Evolutionary conservation across 2,797 vertebrate genomes (phyloP), one percentile per base, ranked within the genome.

Genomic region (Enteromius argenteus): DNA sequence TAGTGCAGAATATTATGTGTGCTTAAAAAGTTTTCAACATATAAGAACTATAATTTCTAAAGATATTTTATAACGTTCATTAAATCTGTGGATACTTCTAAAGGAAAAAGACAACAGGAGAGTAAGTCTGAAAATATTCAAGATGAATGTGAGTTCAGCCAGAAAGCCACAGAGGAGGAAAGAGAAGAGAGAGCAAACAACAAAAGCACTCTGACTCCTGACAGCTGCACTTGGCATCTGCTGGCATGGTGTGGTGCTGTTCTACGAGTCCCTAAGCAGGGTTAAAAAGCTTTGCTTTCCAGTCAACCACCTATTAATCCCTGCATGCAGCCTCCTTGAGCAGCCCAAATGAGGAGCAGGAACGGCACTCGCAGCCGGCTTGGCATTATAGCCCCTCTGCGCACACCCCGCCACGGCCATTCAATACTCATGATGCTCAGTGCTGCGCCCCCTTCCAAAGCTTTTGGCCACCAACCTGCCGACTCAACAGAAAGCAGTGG

Each of bases 151-250:
- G 19, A 67, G 35, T 71, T 51, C 13, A 76, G 56, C 23, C 30
- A 30, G 23, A 86, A 74, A 58, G 75, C 19, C 21, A 53, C 62
- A 56, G 74, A 68, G 79, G 35, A 46, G 67, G 8, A 62, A 49
- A 81, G 78, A 64, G 60, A 51, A 46, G 82, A 60, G 76, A 62
- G 32, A 10, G 39, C 30, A 87, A 84, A 90, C 90, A 94, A 93
- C 92, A 93, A 94, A 91, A 90, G 89, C 90, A 86, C 84, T 86
- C 84, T 87, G 90, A 90, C 93, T 94, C 93, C 93, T 92, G 95
- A 96, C 98, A 98, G 97, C 96, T 98, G 97, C 96, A 94, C 95
- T 95, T 94, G 94, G 96, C 97, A 97, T 97, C 96, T 98, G 96
- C 92, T 94, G 92, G 93, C 95, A 94, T 96, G 96, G 96, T 95